phyloP scores from a whole-genome alignment of 2,888 invertebrate species.

The Andrena praecox region DNA sequence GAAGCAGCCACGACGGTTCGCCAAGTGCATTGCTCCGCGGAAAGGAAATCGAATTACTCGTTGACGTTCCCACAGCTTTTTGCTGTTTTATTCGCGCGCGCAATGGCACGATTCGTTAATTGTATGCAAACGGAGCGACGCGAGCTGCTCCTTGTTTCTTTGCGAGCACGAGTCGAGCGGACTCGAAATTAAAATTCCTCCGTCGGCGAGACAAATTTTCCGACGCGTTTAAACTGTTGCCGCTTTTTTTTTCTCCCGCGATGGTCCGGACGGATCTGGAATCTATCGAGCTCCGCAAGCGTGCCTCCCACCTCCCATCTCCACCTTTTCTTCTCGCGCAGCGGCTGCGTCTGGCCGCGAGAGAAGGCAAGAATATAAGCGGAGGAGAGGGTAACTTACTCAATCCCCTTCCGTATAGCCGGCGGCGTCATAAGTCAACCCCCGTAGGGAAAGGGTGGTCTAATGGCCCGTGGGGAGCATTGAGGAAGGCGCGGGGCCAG shows the following conservation, averaged over 20 bases:
- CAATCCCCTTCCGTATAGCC: conserved; percentile 67
- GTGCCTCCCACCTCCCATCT: background rate
- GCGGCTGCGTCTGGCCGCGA: background rate
- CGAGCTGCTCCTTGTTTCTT: background rate
- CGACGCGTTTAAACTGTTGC: conserved; percentile 6
- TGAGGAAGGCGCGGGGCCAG: background rate
- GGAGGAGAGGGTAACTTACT: conserved; percentile 73
- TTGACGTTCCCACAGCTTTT: conserved; percentile 56
- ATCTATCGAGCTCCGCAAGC: conserved; percentile 1
- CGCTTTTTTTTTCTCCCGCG: background rate
- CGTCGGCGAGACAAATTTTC: conserved; percentile 21
- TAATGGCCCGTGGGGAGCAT: conserved; percentile 73
- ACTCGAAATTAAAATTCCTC: conserved; percentile 30
- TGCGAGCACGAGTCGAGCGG: background rate
- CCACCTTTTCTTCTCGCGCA: background rate
- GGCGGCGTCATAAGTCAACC: conserved; percentile 79
- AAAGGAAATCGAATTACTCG: conserved; percentile 54
- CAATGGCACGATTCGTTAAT: conserved; percentile 33
- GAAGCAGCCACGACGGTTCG: conserved; percentile 31
- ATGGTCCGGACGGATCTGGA: conserved; percentile 13
- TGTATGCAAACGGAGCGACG: background rate
- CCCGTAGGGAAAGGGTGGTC: conserved; percentile 73
- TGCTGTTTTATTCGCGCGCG: conserved; percentile 5
- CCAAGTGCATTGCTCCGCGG: conserved; percentile 22
- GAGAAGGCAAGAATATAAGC: conserved; percentile 29